These are phyloP conservation scores for Diaprepes abbreviatus DNA, from an alignment of 2,888 invertebrate genomes.

Conservation along the genomic window DNA sequence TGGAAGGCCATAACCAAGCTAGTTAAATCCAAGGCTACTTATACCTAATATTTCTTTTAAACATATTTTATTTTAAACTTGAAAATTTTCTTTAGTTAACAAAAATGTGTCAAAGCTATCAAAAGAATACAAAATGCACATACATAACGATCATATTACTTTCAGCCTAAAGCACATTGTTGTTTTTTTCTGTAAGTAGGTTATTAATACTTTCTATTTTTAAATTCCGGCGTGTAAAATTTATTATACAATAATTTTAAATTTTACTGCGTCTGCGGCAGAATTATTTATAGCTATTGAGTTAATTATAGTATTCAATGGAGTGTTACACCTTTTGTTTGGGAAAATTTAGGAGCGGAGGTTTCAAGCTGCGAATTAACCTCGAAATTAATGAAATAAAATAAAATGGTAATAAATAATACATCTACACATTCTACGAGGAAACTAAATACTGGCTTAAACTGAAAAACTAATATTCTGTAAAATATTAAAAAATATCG, in stretches of 20 bases:
- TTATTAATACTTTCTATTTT: constrained; percentile 50
- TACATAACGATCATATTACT: constrained; percentile 2
- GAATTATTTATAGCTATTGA: constrained; percentile 33
- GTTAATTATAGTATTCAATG: constrained; percentile 37
- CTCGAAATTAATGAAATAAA: constrained; percentile 9
- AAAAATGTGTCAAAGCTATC: neutral
- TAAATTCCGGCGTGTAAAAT: constrained; percentile 43
- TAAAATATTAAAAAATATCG: too few relatives aligned
- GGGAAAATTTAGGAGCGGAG: constrained; percentile 31
- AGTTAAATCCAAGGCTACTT: too few relatives aligned
- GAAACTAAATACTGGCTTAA: constrained; percentile 1
- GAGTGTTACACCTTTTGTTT: constrained; percentile 41
- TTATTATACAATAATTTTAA: constrained; percentile 46
- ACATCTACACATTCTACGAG: neutral
- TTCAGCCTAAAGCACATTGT: constrained; percentile 17
- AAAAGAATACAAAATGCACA: neutral
- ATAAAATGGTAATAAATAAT: constrained; percentile 8
- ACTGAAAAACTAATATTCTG: too few relatives aligned
- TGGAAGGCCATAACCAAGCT: too few relatives aligned
- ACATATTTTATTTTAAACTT: too few relatives aligned
- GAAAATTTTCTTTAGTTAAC: too few relatives aligned
- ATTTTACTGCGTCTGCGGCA: constrained; percentile 30
- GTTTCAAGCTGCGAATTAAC: constrained; percentile 19
- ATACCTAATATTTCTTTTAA: too few relatives aligned
- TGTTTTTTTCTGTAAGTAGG: constrained; percentile 39